Evolutionary conservation across 1,140 invertebrate species (phyloP).

Genomic region (Philaenus spumarius): DNA sequence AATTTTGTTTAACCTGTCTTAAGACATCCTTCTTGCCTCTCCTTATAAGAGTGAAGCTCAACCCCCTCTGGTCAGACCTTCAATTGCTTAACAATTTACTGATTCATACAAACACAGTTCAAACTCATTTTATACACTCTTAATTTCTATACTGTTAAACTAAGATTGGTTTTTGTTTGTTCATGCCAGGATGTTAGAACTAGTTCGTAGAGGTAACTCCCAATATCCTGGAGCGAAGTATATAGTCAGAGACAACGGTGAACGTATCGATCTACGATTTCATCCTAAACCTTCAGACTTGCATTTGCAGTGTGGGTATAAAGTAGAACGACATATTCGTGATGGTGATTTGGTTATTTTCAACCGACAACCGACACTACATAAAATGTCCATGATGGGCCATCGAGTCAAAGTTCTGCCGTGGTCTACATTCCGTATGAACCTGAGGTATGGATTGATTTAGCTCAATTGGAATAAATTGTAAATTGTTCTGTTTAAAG

Average conservation of each 20-base stretch:
- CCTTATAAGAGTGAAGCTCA: too few relatives aligned
- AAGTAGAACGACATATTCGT: conserved; percentile 94
- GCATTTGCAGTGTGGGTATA: conserved; percentile 97
- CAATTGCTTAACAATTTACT: too few relatives aligned
- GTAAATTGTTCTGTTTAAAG: too few relatives aligned
- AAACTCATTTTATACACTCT: conserved; percentile 6
- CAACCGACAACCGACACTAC: conserved; percentile 98
- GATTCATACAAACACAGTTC: too few relatives aligned
- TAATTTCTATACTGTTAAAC: conserved; percentile 3
- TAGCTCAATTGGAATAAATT: not conserved
- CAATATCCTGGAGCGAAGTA: conserved; percentile 99
- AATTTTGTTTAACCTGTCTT: too few relatives aligned
- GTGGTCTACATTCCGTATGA: conserved; percentile 98
- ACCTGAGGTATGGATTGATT: conserved; percentile 50
- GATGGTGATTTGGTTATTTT: conserved; percentile 99
- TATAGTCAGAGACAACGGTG: conserved; percentile 97
- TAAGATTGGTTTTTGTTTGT: conserved; percentile 16
- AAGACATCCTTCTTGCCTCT: too few relatives aligned
- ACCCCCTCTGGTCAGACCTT: too few relatives aligned
- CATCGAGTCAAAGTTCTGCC: conserved; percentile 96
- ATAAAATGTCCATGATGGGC: conserved; percentile 99
- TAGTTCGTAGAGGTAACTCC: conserved; percentile 92
- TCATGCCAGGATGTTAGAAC: conserved; percentile 79
- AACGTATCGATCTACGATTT: conserved; percentile 95
- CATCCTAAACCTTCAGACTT: conserved; percentile 98